Evolutionary conservation across 1,140 invertebrate genomes (phyloP).

Genomic region (Drosophila navojoa): DNA sequence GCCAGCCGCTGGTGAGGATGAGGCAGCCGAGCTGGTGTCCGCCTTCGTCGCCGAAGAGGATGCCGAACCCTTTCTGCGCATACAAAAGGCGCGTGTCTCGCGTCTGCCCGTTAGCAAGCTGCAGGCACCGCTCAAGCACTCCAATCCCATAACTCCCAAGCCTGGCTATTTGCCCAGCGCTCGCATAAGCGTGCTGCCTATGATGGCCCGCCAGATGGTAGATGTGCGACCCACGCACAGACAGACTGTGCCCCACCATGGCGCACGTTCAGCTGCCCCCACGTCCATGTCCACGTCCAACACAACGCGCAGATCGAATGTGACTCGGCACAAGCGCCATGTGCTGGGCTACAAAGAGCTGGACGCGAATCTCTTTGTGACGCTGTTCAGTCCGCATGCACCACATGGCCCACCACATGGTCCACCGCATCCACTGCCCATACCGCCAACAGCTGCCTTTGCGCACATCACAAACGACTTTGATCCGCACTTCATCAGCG

Average conservation of each 20-base stretch:
- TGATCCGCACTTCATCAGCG: slow-evolving; percentile 59
- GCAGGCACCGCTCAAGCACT: slow-evolving; percentile 71
- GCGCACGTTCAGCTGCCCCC: slow-evolving; percentile 36
- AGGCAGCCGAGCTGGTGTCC: slow-evolving; percentile 72
- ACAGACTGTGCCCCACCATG: slow-evolving; percentile 27
- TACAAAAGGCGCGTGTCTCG: slow-evolving; percentile 71
- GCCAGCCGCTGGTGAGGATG: slow-evolving; percentile 52
- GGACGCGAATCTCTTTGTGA: slow-evolving; percentile 74
- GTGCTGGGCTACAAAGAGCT: slow-evolving; percentile 69
- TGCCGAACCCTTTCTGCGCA: slow-evolving; percentile 67
- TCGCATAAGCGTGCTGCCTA: slow-evolving; percentile 50
- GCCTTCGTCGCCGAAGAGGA: slow-evolving; percentile 73
- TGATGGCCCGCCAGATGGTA: slow-evolving; percentile 65
- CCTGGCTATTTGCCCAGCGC: slow-evolving; percentile 68
- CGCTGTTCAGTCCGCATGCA: slow-evolving; percentile 60
- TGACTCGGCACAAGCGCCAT: slow-evolving; percentile 63
- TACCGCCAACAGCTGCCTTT: slow-evolving; percentile 47
- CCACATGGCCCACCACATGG: slow-evolving; percentile 48
- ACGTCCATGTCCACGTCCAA: slow-evolving; percentile 15
- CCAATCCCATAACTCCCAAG: slow-evolving; percentile 68
- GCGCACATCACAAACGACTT: slow-evolving; percentile 70
- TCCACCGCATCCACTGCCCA: slow-evolving; percentile 37
- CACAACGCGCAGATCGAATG: slow-evolving; percentile 33
- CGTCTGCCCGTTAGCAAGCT: slow-evolving; percentile 69
- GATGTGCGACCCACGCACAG: slow-evolving; percentile 36